Evolutionary conservation across 2,888 invertebrate genomes (phyloP).

Genomic region (Mimachlamys varia): DNA sequence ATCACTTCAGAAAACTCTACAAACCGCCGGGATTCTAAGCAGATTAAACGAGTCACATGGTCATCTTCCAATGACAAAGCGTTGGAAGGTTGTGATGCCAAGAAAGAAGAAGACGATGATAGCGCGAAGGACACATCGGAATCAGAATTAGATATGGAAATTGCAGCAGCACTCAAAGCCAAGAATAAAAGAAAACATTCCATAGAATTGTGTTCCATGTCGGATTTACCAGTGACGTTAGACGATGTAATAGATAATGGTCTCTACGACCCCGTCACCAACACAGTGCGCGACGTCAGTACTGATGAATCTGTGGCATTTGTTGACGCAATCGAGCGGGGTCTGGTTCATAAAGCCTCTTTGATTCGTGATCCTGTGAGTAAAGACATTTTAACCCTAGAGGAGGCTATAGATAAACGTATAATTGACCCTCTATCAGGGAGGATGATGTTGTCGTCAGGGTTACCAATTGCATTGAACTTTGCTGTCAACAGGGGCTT

Average conservation of each 20-base stretch:
- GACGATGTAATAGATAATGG: conserved; percentile 75
- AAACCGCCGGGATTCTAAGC: conserved; percentile 42
- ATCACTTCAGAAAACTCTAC: conserved; percentile 35
- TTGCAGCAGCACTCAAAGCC: conserved; percentile 36
- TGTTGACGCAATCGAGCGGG: conserved; percentile 70
- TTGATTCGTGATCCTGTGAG: conserved; percentile 74
- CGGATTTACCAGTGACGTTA: conserved; percentile 64
- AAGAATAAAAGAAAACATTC: conserved; percentile 53
- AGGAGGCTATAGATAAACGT: conserved; percentile 74
- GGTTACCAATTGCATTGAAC: conserved; percentile 73
- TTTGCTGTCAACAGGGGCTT: conserved; percentile 74
- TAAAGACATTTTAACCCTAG: conserved; percentile 72
- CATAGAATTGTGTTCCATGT: conserved; percentile 50
- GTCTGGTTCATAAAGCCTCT: conserved; percentile 72
- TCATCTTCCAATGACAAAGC: neutral
- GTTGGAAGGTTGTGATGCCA: neutral
- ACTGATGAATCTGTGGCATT: conserved; percentile 66
- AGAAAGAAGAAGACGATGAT: conserved; percentile 23
- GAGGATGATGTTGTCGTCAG: conserved; percentile 74
- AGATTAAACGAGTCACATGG: conserved; percentile 50
- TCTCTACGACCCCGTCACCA: conserved; percentile 74
- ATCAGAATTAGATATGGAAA: conserved; percentile 36
- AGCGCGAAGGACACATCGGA: neutral
- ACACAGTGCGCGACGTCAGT: conserved; percentile 67
- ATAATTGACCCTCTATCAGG: conserved; percentile 73